A percentile compares a stretch with the other conserved stretches of the same genome.
Evolutionary conservation across 2,113 vertebrate genomes (phyloP).

Genomic region (Coracopsis vasa): DNA sequence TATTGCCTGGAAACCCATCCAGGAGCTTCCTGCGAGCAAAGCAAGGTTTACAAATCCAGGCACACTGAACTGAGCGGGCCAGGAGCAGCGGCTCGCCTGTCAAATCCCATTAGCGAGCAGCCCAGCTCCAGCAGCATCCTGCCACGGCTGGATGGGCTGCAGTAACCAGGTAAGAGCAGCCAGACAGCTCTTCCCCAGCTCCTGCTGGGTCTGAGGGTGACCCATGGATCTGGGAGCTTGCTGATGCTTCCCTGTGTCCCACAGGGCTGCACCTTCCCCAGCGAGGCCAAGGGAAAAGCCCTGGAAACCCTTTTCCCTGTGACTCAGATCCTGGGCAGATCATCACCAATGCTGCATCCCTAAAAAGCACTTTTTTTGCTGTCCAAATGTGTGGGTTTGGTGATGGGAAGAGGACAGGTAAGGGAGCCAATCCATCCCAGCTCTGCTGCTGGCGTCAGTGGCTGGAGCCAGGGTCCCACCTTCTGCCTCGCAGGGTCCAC

Average conservation of each 20-base stretch:
- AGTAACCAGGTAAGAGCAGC: neutral
- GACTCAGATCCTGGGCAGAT: neutral
- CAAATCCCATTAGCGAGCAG: neutral
- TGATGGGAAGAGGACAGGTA: neutral
- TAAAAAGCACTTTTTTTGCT: neutral
- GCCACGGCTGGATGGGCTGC: neutral
- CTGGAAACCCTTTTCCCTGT: neutral
- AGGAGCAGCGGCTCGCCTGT: neutral
- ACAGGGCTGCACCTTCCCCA: neutral
- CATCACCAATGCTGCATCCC: neutral
- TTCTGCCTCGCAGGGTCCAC: neutral
- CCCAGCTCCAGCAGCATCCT: neutral
- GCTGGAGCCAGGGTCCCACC: neutral
- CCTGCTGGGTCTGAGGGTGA: neutral
- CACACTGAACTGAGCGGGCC: neutral
- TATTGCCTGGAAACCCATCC: conserved; percentile 26
- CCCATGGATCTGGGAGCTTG: fast-evolving
- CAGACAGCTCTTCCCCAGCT: neutral
- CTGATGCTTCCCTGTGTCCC: neutral
- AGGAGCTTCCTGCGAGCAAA: conserved; percentile 19
- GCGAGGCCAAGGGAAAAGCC: neutral
- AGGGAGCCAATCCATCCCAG: neutral
- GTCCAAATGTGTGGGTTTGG: neutral
- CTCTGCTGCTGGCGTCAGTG: neutral
- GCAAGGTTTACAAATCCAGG: neutral